Conservation (phyloP, 2,888 invertebrate genomes). For the Drosophila melanosoma region DNA sequence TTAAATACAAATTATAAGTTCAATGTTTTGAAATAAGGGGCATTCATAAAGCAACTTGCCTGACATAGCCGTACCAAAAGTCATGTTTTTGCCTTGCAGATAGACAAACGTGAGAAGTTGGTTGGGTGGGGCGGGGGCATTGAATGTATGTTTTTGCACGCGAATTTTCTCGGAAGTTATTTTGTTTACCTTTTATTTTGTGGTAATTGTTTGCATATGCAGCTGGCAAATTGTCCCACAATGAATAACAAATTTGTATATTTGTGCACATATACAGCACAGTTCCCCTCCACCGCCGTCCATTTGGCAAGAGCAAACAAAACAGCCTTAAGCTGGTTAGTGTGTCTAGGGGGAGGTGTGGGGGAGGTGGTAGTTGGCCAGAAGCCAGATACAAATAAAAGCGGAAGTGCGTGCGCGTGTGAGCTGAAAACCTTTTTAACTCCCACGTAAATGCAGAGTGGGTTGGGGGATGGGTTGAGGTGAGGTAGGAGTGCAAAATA, state of each 20-base stretch:
- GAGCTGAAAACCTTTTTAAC: slow-evolving; percentile 65
- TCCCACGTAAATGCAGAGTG: slow-evolving; percentile 24
- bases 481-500: not conserved
- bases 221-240: slow-evolving; percentile 69
- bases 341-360: not conserved
- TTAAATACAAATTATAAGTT: no score
- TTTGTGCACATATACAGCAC: not conserved
- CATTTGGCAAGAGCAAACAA: slow-evolving; percentile 42
- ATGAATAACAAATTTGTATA: slow-evolving; percentile 57
- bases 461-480: not conserved
- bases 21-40: not conserved
- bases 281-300: not conserved
- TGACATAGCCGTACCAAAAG: slow-evolving; percentile 43
- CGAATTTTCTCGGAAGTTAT: slow-evolving; percentile 77
- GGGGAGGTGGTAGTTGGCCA: slow-evolving; percentile 6
- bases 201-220: slow-evolving; percentile 78
- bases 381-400: slow-evolving; percentile 62
- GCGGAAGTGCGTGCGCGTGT: slow-evolving; percentile 71
- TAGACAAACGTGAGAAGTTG: slow-evolving; percentile 23
- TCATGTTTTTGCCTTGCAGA: slow-evolving; percentile 52
- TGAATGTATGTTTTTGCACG: slow-evolving; percentile 58
- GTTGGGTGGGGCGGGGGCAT: not conserved
- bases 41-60: slow-evolving; percentile 12
- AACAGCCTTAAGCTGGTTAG: slow-evolving; percentile 55
- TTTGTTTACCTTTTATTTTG: slow-evolving; percentile 80